phyloP scores from a whole-genome alignment of 2,797 vertebrate genomes.

The Hipposideros larvatus region DNA sequence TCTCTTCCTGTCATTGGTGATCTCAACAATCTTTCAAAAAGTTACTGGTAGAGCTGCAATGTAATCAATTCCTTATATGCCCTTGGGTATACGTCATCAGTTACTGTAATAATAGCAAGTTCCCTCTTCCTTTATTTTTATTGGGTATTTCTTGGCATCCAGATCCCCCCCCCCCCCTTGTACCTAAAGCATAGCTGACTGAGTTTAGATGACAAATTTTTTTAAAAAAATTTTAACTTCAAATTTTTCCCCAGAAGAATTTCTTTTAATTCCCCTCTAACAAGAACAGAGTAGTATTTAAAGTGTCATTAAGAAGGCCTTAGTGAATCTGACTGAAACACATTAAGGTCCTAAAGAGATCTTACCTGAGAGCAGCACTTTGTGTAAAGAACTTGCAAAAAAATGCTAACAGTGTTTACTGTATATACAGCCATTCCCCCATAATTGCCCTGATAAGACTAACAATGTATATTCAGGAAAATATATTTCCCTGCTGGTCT shows the following conservation, averaged over 20 bases:
- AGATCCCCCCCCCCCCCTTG: background rate
- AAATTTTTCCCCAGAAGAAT: background rate
- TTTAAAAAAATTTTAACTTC: background rate
- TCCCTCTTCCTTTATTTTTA: constrained; percentile 36
- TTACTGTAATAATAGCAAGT: background rate
- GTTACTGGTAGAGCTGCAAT: background rate
- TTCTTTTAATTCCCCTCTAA: constrained; percentile 54
- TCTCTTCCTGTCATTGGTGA: background rate
- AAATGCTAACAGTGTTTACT: background rate
- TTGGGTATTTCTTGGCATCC: constrained; percentile 29
- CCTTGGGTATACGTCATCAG: background rate
- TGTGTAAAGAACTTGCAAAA: background rate
- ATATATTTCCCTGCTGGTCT: background rate
- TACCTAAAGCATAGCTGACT: constrained; percentile 46
- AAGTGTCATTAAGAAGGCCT: constrained; percentile 27
- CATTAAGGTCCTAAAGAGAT: background rate
- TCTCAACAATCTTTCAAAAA: constrained; percentile 32
- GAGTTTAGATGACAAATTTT: constrained; percentile 27
- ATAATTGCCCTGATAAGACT: background rate
- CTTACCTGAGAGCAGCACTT: background rate
- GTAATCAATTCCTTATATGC: background rate
- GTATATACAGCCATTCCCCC: background rate
- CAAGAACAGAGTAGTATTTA: constrained; percentile 26
- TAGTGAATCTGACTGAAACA: constrained; percentile 34
- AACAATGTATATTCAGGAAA: background rate